These are phyloP conservation scores for Dioctria linearis DNA, from an alignment of 2,888 invertebrate species.

Conservation along the genomic window DNA sequence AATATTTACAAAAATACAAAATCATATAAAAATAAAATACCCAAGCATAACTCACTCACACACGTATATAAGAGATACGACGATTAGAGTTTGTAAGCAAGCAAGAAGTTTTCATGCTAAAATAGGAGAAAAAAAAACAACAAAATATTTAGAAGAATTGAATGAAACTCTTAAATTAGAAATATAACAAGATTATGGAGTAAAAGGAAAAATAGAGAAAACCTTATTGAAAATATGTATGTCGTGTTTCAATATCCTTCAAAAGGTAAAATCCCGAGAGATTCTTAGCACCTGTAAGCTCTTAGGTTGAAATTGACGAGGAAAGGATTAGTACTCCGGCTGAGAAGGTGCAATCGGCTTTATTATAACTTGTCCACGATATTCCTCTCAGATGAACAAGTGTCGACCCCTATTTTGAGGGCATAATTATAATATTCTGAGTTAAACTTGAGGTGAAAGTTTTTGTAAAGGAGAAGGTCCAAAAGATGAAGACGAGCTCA, in stretches of 20 bases:
- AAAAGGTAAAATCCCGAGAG: too few species aligned
- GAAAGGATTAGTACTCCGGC: too few species aligned
- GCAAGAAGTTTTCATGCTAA: slow-evolving; percentile 36
- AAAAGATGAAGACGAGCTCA: too few species aligned
- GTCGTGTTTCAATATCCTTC: slow-evolving; percentile 40
- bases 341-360: too few species aligned
- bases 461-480: too few species aligned
- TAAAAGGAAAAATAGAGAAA: slow-evolving; percentile 44
- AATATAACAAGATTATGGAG: slow-evolving; percentile 47
- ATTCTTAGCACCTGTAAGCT: too few species aligned
- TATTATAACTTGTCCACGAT: too few species aligned
- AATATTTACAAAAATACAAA: not conserved
- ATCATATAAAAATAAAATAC: slow-evolving; percentile 23
- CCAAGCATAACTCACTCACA: slow-evolving; percentile 36
- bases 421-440: too few species aligned
- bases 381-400: too few species aligned
- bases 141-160: slow-evolving; percentile 41
- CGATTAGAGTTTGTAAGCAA: slow-evolving; percentile 43
- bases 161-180: slow-evolving; percentile 40
- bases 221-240: slow-evolving; percentile 40
- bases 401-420: too few species aligned
- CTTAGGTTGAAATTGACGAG: too few species aligned
- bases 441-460: too few species aligned
- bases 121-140: slow-evolving; percentile 30
- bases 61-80: slow-evolving; percentile 27